Evolutionary conservation across 2,888 invertebrate species (phyloP), one percentile per base, ranked within the genome.

Genomic region (Mesodorylaimus sp.): DNA sequence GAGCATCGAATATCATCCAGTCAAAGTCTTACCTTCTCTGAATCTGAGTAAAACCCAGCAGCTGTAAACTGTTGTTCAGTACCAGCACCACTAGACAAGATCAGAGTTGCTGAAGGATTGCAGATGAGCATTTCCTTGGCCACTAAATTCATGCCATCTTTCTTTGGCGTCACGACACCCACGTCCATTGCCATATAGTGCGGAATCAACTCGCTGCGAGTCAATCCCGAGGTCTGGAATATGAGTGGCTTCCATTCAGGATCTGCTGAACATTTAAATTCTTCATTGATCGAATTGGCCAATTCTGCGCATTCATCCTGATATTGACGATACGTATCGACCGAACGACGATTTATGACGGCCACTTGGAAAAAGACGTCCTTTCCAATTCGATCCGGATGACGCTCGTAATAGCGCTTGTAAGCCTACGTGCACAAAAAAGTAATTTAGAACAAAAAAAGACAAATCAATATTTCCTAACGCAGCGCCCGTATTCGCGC

Each of bases 181-280:
- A 64, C 58, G 47, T 64, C 64, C 63, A 65, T 64, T 13, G 64
- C 64, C 44, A 64, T 52, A 37, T 64, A 64, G 39, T 61, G 62
- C 16, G 62, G 62, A 1, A 64, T 60, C n/a, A 61, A 48, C 5
- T 54, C 48, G 0, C 56, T 47, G 43, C 61, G 53, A 1, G 57
- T 54, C 5, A 61, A 54, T 3, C 61, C 64, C 46, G 62, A 61
- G 1, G 63, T 65, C 46, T 59, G 59, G 57, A 64, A 64, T 25
- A 63, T 56, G 24, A 65, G 46, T 19, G 64, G 63, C 44, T 54
- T 56, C 64, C 64, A 64, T 0, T 54, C 45, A 10, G 61, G 62
- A 10, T 55, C 51, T 16, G 53, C 50, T 23, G 53, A 21, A 28
- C 43, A 51, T 3, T 51, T 38, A 53, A 60, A 59, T 1, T 48